Percentiles rank a stretch among this genome's conserved stretches.
Evolutionary conservation across 2,113 vertebrate genomes (phyloP).

Genomic region (Isurus oxyrinchus): DNA sequence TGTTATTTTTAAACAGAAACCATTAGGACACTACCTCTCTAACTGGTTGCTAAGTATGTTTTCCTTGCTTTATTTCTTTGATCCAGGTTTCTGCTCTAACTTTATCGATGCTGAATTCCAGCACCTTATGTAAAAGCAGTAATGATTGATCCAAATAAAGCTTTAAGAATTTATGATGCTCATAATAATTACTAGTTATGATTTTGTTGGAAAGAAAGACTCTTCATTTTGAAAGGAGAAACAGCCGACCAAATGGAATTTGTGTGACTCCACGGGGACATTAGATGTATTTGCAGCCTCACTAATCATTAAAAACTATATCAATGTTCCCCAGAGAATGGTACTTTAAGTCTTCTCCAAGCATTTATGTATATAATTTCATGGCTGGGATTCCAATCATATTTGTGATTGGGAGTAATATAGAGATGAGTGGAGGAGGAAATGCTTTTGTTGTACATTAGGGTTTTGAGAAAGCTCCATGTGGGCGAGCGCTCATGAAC

Average conservation of each 20-base stretch:
- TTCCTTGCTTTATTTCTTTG: neutral
- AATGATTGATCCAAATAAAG: neutral
- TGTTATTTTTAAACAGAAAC: neutral
- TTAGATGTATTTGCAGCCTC: neutral
- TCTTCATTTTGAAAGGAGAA: neutral
- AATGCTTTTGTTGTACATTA: neutral
- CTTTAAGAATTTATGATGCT: constrained; percentile 17
- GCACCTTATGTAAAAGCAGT: neutral
- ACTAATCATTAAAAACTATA: constrained; percentile 26
- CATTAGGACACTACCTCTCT: neutral
- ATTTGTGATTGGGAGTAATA: neutral
- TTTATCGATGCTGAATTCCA: neutral
- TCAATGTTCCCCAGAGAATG: constrained; percentile 19
- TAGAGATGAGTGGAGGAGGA: neutral
- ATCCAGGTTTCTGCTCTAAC: neutral
- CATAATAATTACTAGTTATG: neutral
- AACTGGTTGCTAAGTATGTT: neutral
- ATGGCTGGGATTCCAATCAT: neutral
- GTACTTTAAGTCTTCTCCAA: constrained; percentile 7
- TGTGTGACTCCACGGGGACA: constrained; percentile 13
- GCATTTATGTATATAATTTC: constrained; percentile 27
- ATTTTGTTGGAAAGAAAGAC: neutral
- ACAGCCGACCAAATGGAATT: constrained; percentile 6
- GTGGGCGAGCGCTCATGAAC: neutral
- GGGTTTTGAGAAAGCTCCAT: neutral